Evolutionary conservation across 1,140 invertebrate species (phyloP).

Genomic region (Aplysia californica): DNA sequence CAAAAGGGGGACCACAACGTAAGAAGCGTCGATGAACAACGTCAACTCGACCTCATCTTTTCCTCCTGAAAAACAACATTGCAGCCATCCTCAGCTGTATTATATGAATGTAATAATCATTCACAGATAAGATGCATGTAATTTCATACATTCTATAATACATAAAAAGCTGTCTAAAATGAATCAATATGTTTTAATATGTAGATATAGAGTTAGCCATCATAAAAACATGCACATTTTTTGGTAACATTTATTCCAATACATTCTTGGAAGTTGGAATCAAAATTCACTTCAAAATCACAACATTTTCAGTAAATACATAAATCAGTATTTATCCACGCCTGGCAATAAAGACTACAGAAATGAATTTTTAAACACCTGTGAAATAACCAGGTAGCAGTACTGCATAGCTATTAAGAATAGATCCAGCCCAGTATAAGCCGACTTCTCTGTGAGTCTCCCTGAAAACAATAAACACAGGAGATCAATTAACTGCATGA

Average conservation of each 20-base stretch:
- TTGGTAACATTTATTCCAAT: no score
- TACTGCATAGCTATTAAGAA: constrained; percentile 58
- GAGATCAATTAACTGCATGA: background rate
- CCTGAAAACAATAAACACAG: constrained; percentile 34
- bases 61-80: background rate
- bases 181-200: background rate
- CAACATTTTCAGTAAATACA: no score
- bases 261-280: no score
- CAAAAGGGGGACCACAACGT: background rate
- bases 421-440: constrained; percentile 62
- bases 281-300: no score
- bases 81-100: no score
- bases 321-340: no score
- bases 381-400: constrained; percentile 52
- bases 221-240: no score
- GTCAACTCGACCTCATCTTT: constrained; percentile 1
- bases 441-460: constrained; percentile 51
- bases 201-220: no score
- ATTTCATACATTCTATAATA: no score
- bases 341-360: background rate
- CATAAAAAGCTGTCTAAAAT: background rate
- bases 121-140: no score
- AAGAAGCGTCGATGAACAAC: constrained; percentile 7
- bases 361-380: constrained; percentile 44
- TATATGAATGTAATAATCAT: no score